These are phyloP conservation scores for Syngnathus rostellatus DNA, from an alignment of 2,797 vertebrate species.

Conservation along the genomic window DNA sequence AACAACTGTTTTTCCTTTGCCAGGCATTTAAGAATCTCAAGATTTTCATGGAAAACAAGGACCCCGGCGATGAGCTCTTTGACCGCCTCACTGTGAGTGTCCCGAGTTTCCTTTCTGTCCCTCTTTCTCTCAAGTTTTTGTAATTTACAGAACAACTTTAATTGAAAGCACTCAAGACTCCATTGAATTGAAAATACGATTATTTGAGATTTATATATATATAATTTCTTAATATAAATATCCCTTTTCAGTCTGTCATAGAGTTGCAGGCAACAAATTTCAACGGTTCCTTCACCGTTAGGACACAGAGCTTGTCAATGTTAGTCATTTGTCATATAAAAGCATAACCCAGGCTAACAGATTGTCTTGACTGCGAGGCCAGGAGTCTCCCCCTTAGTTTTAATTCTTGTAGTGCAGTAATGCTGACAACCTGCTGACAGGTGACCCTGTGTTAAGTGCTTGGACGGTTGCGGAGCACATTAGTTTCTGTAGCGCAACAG, in stretches of 20 bases:
- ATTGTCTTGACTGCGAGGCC: conserved; percentile 1
- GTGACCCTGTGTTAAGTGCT: conserved; percentile 18
- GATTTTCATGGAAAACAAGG: conserved; percentile 70
- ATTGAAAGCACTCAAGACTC: neutral
- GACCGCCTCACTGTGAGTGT: conserved; percentile 67
- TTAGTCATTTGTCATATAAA: conserved; percentile 15
- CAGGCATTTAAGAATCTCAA: conserved; percentile 78
- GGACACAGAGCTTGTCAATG: neutral
- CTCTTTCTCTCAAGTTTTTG: neutral
- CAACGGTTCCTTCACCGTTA: neutral
- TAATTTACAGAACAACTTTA: neutral
- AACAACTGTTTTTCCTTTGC: conserved; percentile 36
- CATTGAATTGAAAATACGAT: neutral
- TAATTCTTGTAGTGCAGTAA: neutral
- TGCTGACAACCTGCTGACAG: neutral
- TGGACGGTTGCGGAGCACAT: conserved; percentile 4
- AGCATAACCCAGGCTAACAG: neutral
- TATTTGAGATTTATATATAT: too few species aligned
- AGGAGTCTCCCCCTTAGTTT: neutral
- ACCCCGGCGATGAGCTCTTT: conserved; percentile 70
- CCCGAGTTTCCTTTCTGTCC: neutral
- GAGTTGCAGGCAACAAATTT: conserved; percentile 29
- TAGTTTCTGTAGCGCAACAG: neutral
- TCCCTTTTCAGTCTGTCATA: conserved; percentile 19
- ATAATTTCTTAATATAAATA: conserved; percentile 35